Evolutionary conservation across 2,888 invertebrate species (phyloP), one percentile per base, ranked within the genome.

Genomic region (Xestia c-nigrum): DNA sequence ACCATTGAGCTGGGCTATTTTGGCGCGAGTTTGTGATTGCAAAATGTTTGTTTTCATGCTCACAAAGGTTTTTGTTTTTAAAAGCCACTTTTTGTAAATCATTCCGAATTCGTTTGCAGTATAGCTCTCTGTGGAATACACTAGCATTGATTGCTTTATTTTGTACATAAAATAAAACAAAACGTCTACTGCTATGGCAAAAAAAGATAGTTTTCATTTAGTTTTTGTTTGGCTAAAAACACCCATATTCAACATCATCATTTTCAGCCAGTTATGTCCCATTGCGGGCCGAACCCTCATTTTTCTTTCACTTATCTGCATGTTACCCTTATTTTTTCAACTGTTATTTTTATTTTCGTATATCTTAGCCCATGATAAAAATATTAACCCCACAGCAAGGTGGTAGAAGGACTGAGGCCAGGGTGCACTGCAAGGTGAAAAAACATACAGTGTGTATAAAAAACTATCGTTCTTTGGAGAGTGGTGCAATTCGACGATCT

Each of bases 1-100:
- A 59, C 64, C 57, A 75, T 78, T 76, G 74, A 80, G 75, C 67
- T 59, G 47, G 61, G 66, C 40, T 75, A 74, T 77, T 87, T 78
- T 61, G 73, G 63, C 64, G 47, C 57, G 40, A n/a, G 72, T 55
- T 67, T 4, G 61, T 68, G 59, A 46, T 74, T 31, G 64, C n/a
- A 75, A 65, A 74, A 57, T 83, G 50, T 73, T 85, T 74, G 66
- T 73, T 59, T 52, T 85, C 21, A 46, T 47, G 16, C 31, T 40
- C 40, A 61, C 65, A 78, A 52, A 81, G 24, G 38, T 24, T 66
- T 65, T 50, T 59, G 46, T 40, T 47, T 77, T 40, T 40, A 31
- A 66, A n/a, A 16, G 40, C 0, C 1, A 40, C 0, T 43, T 74
- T 74, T 66, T 65, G 57, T 59, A 65, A 65, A 57, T 73, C 7